Conservation (phyloP, 2,113 vertebrate species). For the Corythornis vintsioides region DNA sequence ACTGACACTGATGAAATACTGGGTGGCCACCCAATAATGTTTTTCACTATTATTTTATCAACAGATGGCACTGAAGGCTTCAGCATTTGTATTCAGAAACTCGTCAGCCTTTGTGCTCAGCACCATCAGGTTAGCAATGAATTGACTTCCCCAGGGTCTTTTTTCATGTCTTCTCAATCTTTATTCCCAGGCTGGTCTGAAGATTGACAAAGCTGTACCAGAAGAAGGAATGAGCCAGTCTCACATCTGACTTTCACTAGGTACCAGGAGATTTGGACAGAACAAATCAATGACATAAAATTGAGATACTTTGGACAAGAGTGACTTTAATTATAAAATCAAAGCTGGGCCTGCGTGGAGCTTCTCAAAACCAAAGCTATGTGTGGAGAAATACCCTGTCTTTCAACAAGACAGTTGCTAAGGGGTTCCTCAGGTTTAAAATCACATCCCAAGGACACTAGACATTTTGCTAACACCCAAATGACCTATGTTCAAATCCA, state of each 20-base stretch:
- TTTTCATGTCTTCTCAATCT: not conserved
- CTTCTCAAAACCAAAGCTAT: not conserved
- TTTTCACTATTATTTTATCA: not conserved
- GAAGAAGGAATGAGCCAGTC: not conserved
- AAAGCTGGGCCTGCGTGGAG: not conserved
- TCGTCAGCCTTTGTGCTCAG: not conserved
- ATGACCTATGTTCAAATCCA: not conserved
- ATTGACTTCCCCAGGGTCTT: not conserved
- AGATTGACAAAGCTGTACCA: not conserved
- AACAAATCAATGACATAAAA: not conserved
- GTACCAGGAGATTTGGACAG: not conserved
- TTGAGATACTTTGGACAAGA: not conserved
- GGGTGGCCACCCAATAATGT: not conserved
- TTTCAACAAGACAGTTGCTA: not conserved
- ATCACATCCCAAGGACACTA: not conserved
- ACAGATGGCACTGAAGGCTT: not conserved
- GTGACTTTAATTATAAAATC: not conserved
- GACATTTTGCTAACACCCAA: not conserved
- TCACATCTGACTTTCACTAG: not conserved
- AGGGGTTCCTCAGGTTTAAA: not conserved
- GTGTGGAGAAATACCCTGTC: not conserved
- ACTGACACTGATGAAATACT: not conserved
- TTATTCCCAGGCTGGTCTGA: not conserved
- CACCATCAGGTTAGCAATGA: not conserved
- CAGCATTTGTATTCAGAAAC: not conserved